Evolutionary conservation across 2,888 invertebrate genomes (phyloP).

Genomic region (Selenia dentaria): DNA sequence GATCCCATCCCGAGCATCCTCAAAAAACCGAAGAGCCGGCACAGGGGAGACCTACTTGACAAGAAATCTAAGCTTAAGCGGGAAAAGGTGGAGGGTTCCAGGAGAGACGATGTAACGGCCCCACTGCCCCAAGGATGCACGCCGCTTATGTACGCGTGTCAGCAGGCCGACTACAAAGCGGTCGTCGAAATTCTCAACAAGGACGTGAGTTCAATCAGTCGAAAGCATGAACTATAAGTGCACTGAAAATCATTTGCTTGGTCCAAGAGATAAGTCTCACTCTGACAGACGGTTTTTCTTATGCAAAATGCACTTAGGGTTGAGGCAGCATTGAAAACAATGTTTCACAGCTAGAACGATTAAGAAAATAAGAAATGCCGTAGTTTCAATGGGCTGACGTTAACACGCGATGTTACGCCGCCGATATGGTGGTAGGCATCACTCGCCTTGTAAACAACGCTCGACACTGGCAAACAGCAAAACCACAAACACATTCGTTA

Average conservation of each 20-base stretch:
- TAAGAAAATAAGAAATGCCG: slow-evolving; percentile 56
- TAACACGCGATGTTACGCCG: slow-evolving; percentile 66
- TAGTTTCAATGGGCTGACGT: slow-evolving; percentile 42
- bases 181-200: slow-evolving; percentile 90
- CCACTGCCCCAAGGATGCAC: slow-evolving; percentile 89
- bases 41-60: slow-evolving; percentile 70
- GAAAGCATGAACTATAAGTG: slow-evolving; percentile 8
- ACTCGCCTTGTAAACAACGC: slow-evolving; percentile 59
- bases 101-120: slow-evolving; percentile 64
- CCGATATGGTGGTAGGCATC: slow-evolving; percentile 42
- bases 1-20: slow-evolving; percentile 79
- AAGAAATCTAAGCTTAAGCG: slow-evolving; percentile 76
- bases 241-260: slow-evolving; percentile 11
- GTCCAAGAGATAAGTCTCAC: no score
- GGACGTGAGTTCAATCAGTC: slow-evolving; percentile 85
- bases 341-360: slow-evolving; percentile 32
- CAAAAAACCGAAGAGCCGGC: slow-evolving; percentile 69
- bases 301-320: no score
- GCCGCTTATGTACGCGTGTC: slow-evolving; percentile 95
- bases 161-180: slow-evolving; percentile 92
- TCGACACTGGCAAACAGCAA: slow-evolving; percentile 28
- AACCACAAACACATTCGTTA: slow-evolving; percentile 40
- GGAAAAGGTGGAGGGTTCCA: slow-evolving; percentile 67
- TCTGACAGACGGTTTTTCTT: background rate
- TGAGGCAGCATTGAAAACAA: background rate